Percentiles rank a stretch among this genome's conserved stretches.
phyloP scores from a whole-genome alignment of 2,113 vertebrate genomes.

The Pseudopipra pipra region DNA sequence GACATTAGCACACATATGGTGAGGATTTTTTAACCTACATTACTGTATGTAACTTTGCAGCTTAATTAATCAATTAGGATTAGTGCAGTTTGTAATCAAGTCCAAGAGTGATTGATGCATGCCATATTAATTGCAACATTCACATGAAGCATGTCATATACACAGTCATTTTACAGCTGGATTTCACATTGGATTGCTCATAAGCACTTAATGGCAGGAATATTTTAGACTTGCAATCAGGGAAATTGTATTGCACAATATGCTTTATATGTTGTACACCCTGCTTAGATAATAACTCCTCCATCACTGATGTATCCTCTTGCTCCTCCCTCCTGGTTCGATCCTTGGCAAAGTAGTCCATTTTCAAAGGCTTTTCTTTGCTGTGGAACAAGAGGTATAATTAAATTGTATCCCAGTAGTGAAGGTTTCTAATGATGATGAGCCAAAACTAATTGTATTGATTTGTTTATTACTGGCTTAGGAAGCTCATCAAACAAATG shows the following conservation, averaged over 20 bases:
- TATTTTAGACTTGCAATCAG: slow-evolving; percentile 59
- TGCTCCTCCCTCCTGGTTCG: not conserved
- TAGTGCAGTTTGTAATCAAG: slow-evolving; percentile 55
- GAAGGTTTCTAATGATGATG: slow-evolving; percentile 78
- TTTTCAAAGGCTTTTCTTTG: slow-evolving; percentile 63
- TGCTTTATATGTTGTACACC: slow-evolving; percentile 15
- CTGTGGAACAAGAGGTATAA: slow-evolving; percentile 70
- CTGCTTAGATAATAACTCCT: slow-evolving; percentile 21
- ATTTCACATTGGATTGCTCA: slow-evolving; percentile 51
- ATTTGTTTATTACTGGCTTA: slow-evolving; percentile 82
- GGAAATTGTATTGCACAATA: slow-evolving; percentile 65
- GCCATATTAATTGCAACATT: slow-evolving; percentile 53
- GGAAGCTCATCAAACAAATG: slow-evolving; percentile 83
- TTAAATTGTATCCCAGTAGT: slow-evolving; percentile 75
- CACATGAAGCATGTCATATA: slow-evolving; percentile 46
- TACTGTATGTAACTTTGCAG: slow-evolving; percentile 27
- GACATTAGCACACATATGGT: slow-evolving; percentile 15
- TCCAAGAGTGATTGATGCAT: slow-evolving; percentile 61
- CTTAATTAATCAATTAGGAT: slow-evolving; percentile 64
- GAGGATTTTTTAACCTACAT: slow-evolving; percentile 29
- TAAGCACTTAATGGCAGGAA: slow-evolving; percentile 48
- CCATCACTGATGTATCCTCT: slow-evolving; percentile 18
- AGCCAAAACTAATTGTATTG: slow-evolving; percentile 84
- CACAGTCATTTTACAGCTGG: slow-evolving; percentile 50
- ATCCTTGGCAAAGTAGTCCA: slow-evolving; percentile 46